phyloP scores from a whole-genome alignment of 1,140 invertebrate species.

The Drosophila tsacasi region DNA sequence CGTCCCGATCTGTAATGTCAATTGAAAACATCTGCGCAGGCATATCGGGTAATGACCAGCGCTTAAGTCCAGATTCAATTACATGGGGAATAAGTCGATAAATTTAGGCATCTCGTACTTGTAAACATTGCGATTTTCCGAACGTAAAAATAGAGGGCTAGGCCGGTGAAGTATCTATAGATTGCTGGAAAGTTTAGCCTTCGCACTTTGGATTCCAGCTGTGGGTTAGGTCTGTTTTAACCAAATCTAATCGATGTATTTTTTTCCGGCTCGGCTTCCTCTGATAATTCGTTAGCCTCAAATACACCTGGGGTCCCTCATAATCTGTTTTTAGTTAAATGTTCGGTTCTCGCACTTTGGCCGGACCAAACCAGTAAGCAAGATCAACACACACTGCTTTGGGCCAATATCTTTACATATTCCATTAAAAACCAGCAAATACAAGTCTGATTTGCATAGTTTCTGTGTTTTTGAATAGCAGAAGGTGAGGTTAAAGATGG shows the following conservation, averaged over 20 bases:
- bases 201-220: slow-evolving; percentile 38
- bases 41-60: slow-evolving; percentile 12
- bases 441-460: slow-evolving; percentile 34
- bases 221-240: slow-evolving; percentile 1
- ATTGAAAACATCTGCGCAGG: slow-evolving; percentile 33
- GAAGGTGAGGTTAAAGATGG: slow-evolving; percentile 18
- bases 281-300: slow-evolving; percentile 32
- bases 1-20: slow-evolving; percentile 22
- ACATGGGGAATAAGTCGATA: slow-evolving; percentile 13
- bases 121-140: slow-evolving; percentile 34
- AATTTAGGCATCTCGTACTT: background rate
- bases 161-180: background rate
- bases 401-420: slow-evolving; percentile 29
- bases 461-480: slow-evolving; percentile 5
- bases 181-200: slow-evolving; percentile 23
- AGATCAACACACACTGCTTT: slow-evolving; percentile 6
- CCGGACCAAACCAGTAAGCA: slow-evolving; percentile 34
- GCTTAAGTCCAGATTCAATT: slow-evolving; percentile 26
- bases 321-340: slow-evolving; percentile 31
- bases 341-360: slow-evolving; percentile 39
- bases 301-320: slow-evolving; percentile 20
- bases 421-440: slow-evolving; percentile 13
- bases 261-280: background rate
- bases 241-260: slow-evolving; percentile 45
- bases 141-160: slow-evolving; percentile 1